A percentile compares a stretch with the other conserved stretches of the same genome.
Conservation (phyloP, 2,113 vertebrate species). For the Noctilio leporinus region DNA sequence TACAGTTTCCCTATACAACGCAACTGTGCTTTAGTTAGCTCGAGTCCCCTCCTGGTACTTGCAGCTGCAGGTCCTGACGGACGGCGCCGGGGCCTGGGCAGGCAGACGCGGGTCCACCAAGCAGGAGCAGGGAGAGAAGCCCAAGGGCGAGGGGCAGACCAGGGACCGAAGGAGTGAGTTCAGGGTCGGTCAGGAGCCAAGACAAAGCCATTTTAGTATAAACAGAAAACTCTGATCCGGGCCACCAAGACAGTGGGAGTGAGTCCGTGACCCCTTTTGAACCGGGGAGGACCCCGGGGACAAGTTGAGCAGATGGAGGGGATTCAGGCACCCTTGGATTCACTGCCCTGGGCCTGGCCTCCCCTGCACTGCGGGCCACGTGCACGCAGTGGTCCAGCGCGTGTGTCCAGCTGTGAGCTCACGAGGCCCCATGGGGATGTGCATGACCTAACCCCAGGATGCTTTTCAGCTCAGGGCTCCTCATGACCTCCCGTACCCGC, state of each 20-base stretch:
- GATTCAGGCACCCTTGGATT: not conserved
- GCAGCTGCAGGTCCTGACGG: not conserved
- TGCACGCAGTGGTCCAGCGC: rapidly evolving
- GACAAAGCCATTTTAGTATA: not conserved
- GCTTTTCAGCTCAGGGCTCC: not conserved
- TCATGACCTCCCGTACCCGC: not conserved
- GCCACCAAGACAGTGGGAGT: not conserved
- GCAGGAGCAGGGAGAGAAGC: not conserved
- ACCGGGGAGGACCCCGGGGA: not conserved
- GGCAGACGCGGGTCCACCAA: not conserved
- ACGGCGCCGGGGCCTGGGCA: rapidly evolving
- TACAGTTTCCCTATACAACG: not conserved
- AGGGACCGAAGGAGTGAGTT: rapidly evolving
- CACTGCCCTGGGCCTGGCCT: not conserved
- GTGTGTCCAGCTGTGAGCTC: not conserved
- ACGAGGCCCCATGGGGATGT: not conserved
- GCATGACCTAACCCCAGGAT: not conserved
- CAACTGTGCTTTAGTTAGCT: not conserved
- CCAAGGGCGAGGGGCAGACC: too few relatives aligned
- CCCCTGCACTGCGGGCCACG: rapidly evolving
- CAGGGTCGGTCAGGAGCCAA: not conserved
- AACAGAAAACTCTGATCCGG: not conserved
- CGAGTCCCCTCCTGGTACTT: not conserved
- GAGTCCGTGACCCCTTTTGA: not conserved
- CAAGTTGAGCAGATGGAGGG: rapidly evolving